Evolutionary conservation across 2,113 vertebrate species (phyloP), one percentile per base, ranked within the genome.

Genomic region (Scartelaos histophorus): DNA sequence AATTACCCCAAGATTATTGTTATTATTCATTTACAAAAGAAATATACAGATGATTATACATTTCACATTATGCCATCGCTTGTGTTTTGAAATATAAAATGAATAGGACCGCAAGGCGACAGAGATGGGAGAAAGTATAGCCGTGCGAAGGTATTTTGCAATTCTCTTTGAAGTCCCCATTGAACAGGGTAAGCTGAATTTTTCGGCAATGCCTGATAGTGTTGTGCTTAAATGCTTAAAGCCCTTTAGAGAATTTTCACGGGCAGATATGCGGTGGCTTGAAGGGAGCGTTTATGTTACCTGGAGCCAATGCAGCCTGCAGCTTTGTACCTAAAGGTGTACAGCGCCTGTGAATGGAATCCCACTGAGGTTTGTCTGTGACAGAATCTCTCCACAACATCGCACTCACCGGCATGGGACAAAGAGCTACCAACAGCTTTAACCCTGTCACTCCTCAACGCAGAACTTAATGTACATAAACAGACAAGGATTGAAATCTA

Each of bases 221-320:
- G 95, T 96, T 96, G 94, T 95, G 95, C 95, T 95, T 97, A 97
- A 98, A 98, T 95, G 97, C 95, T 97, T 97, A 97, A 98, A 98
- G 95, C 96, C 95, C 96, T 98, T 97, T 95, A 94, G 96, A 98
- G 96, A 96, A 96, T 98, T 97, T 92, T 96, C 95, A 96, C 94
- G 95, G 95, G 94, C 94, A 96, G 95, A 96, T 96, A 96, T 92
- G 94, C 92, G 81, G 93, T 91, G 86, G 93, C 93, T 94, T 94
- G 94, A 95, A 95, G 95, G 91, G 90, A 94, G 90, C 94, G 94
- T 95, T 96, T 95, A 96, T 96, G 96, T 97, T 96, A 95, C 95
- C 93, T 96, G 95, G 94, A 96, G 95, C 95, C 93, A 92, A 90
- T 94, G 95, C 94, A 95, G 95, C 94, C 94, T 91, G 84, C 89